These are phyloP conservation scores for Siphamia tubifer DNA, from an alignment of 2,113 vertebrate species.

Conservation along the genomic window DNA sequence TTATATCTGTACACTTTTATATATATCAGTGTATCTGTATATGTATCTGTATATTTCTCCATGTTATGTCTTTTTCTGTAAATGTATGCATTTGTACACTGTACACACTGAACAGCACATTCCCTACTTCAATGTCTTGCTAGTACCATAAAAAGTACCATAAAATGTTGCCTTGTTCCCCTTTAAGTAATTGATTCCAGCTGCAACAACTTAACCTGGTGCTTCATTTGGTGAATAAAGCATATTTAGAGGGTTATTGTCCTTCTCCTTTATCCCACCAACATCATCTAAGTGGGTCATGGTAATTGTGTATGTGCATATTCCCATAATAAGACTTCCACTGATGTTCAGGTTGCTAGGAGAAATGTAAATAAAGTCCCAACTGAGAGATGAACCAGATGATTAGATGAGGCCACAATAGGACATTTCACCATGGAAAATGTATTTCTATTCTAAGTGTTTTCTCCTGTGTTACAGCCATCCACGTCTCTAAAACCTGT, in stretches of 20 bases:
- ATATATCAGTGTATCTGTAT: too few relatives aligned
- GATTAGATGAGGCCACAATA: neutral
- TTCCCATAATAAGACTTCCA: conserved; percentile 13
- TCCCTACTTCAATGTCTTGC: too few relatives aligned
- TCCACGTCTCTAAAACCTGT: neutral
- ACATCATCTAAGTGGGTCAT: neutral
- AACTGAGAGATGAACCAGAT: neutral
- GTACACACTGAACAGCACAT: too few relatives aligned
- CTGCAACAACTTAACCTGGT: too few relatives aligned
- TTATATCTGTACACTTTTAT: too few relatives aligned
- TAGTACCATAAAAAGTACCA: too few relatives aligned
- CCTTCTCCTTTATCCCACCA: neutral
- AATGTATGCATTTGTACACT: too few relatives aligned
- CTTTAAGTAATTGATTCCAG: too few relatives aligned
- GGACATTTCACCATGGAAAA: neutral
- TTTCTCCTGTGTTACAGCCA: neutral
- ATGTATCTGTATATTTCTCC: too few relatives aligned
- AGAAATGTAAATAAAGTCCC: neutral
- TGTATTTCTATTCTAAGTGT: neutral
- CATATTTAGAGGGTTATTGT: neutral
- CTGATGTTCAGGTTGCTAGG: neutral
- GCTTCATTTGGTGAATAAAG: too few relatives aligned
- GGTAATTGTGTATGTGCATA: conserved; percentile 1
- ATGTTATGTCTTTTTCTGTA: too few relatives aligned
- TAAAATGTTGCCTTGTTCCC: too few relatives aligned